Percentiles rank a stretch among this genome's conserved stretches.
Evolutionary conservation across 1,140 invertebrate genomes (phyloP).

Genomic region (Drosophila carrolli): DNA sequence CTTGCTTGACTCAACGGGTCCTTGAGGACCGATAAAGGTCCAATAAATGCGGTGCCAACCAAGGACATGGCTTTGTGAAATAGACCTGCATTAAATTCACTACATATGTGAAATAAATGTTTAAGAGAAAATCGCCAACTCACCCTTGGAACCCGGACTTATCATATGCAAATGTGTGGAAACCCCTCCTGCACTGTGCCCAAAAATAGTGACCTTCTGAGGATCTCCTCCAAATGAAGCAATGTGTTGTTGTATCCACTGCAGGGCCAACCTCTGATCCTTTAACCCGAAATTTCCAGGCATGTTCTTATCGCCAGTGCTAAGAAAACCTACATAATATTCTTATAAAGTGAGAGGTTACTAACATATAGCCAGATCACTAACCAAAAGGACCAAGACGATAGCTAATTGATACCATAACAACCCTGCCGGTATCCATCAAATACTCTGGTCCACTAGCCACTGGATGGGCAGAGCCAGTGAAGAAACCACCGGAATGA

Average conservation of each 20-base stretch:
- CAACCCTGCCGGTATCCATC: slow-evolving; percentile 84
- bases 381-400: slow-evolving; percentile 85
- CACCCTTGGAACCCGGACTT: slow-evolving; percentile 53
- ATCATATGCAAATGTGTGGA: slow-evolving; percentile 84
- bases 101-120: not conserved
- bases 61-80: slow-evolving; percentile 86
- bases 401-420: slow-evolving; percentile 86
- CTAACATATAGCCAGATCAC: not conserved
- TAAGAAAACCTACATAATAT: slow-evolving; percentile 67
- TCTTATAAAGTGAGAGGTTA: too few species aligned
- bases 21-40: slow-evolving; percentile 85
- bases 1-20: slow-evolving; percentile 84
- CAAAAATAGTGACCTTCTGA: slow-evolving; percentile 91
- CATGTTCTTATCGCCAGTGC: slow-evolving; percentile 74
- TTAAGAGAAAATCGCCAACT: slow-evolving; percentile 44
- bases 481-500: slow-evolving; percentile 86
- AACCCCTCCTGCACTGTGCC: slow-evolving; percentile 88
- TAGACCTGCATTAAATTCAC: slow-evolving; percentile 43
- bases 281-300: slow-evolving; percentile 85
- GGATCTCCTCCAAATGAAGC: slow-evolving; percentile 90
- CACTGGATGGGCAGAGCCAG: slow-evolving; percentile 74
- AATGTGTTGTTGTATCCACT: slow-evolving; percentile 71
- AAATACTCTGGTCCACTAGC: slow-evolving; percentile 84
- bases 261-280: slow-evolving; percentile 72
- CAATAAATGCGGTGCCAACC: slow-evolving; percentile 86